Evolutionary conservation across 2,888 invertebrate genomes (phyloP).

Genomic region (Argyresthia albistria): DNA sequence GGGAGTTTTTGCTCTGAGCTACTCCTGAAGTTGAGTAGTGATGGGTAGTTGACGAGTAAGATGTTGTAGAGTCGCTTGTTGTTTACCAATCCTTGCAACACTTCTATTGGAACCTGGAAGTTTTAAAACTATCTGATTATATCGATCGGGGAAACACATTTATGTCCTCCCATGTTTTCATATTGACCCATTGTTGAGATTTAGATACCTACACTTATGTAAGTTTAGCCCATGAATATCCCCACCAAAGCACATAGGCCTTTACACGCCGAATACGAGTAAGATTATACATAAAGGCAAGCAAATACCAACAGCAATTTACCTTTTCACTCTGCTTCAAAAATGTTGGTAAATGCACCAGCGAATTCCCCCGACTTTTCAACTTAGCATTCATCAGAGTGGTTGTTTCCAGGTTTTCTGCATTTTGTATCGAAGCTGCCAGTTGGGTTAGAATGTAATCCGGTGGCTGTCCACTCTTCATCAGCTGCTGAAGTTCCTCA

Average conservation of each 20-base stretch:
- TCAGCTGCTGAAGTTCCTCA: constrained; percentile 68
- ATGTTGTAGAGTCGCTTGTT: constrained; percentile 70
- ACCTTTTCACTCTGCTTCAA: constrained; percentile 79
- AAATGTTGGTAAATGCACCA: constrained; percentile 83
- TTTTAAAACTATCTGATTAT: not conserved
- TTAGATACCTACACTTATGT: too few species aligned
- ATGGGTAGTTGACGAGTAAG: constrained; percentile 74
- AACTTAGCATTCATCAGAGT: constrained; percentile 24
- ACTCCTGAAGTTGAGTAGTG: constrained; percentile 64
- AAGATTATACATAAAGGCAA: not conserved
- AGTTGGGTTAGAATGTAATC: constrained; percentile 65
- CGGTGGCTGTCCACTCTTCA: constrained; percentile 72
- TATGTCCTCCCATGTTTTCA: too few species aligned
- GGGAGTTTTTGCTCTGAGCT: constrained; percentile 60
- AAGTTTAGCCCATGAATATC: too few species aligned
- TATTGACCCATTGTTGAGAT: too few species aligned
- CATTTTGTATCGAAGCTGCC: constrained; percentile 45
- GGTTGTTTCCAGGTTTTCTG: constrained; percentile 20
- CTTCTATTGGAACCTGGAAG: constrained; percentile 75
- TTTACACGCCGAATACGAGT: too few species aligned
- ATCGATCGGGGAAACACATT: not conserved
- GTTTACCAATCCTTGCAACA: constrained; percentile 70
- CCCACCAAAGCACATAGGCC: too few species aligned
- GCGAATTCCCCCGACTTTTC: constrained; percentile 64
- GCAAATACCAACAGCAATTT: constrained; percentile 7